Evolutionary conservation across 1,140 invertebrate genomes (phyloP), one percentile per base, ranked within the genome.

Genomic region (honey bee (Apis mellifera)): DNA sequence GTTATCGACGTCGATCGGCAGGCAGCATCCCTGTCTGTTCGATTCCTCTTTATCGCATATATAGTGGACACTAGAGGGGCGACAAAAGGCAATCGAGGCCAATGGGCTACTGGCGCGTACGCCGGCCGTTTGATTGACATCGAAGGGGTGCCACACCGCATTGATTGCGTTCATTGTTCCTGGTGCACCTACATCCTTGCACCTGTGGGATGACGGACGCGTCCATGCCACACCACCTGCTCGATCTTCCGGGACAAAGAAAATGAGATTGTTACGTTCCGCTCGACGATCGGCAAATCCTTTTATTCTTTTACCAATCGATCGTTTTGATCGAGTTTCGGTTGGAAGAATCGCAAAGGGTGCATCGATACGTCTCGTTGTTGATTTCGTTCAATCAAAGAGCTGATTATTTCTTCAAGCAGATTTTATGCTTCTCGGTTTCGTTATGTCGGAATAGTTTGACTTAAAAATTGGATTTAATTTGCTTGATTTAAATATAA

Each of bases 81-180:
- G 89, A 91, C 90, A 91, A 91, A 92, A 91, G 90, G 89, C 91
- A 90, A 92, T 91, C 90, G 89, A 80, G 90, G 90, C 90, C 86
- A 90, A 91, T 90, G 83, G 89, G 84, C 84, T 89, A 91, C 86
- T 89, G 85, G 89, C 89, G 84, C 85, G 84, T 85, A 91, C 89
- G 80, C 83, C 81, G 70, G 62, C 87, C 87, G 87, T 92, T 92
- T 92, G 92, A 92, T 92, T 91, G 92, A 89, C 91, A 90, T 91
- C 88, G 89, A 89, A 92, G 89, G 90, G 89, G 74, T 72, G 85
- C 74, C 85, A 79, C 77, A 82, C 70, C 83, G 86, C 90, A 92
- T 92, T 92, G 92, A 93, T 93, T 93, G 91, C 89, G 83, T 87
- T 91, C 91, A 93, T 93, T 93, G 92, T 93, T 90, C 90, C 87